phyloP scores from a whole-genome alignment of 1,140 invertebrate species.

The Calliphora vicina region DNA sequence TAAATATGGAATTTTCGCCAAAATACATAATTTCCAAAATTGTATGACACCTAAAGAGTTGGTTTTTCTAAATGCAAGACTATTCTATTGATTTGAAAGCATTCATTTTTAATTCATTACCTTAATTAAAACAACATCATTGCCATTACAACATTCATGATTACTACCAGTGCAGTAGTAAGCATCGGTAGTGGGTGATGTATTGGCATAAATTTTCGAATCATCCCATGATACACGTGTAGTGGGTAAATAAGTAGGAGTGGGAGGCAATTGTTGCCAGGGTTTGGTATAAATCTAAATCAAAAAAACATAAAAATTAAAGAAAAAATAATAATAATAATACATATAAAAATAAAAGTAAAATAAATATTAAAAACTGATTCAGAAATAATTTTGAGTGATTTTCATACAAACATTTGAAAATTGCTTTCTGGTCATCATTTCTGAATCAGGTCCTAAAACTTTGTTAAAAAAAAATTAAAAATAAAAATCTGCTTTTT shows the following conservation, averaged over 20 bases:
- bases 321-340: conserved; percentile 29
- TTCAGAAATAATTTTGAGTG: neutral
- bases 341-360: conserved; percentile 21
- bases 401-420: neutral
- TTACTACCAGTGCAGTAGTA: conserved; percentile 60
- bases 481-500: too few relatives aligned
- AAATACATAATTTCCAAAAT: too few relatives aligned
- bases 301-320: conserved; percentile 36
- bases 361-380: neutral
- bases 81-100: too few relatives aligned
- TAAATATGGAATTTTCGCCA: neutral
- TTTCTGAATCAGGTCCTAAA: too few relatives aligned
- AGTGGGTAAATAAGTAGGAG: conserved; percentile 60
- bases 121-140: conserved; percentile 63
- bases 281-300: conserved; percentile 57
- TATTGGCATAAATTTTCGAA: conserved; percentile 56
- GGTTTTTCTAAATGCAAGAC: too few relatives aligned
- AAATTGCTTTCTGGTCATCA: too few relatives aligned
- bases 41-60: neutral
- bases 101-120: conserved; percentile 42
- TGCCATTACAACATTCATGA: conserved; percentile 59
- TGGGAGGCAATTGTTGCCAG: conserved; percentile 54
- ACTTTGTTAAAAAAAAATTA: too few relatives aligned
- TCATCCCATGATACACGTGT: conserved; percentile 61
- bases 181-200: conserved; percentile 44